A percentile compares a stretch with the other conserved stretches of the same genome.
Evolutionary conservation across 1,140 invertebrate genomes (phyloP).

Genomic region (Eubasilissa regina): DNA sequence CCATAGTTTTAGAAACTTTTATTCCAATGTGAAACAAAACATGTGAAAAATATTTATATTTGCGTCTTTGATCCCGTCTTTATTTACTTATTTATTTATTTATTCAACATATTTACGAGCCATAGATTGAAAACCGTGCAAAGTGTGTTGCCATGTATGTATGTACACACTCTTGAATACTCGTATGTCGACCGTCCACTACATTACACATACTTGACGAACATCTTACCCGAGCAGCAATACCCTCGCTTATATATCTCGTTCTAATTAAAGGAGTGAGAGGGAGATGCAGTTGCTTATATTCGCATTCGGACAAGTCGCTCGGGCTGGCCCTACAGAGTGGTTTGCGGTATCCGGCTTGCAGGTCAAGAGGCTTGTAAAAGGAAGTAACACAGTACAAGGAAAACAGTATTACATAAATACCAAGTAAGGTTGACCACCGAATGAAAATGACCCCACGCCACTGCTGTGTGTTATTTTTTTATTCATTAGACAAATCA

Average conservation of each 20-base stretch:
- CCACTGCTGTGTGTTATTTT: too few relatives aligned
- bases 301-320: conserved; percentile 22
- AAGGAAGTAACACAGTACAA: neutral
- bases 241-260: neutral
- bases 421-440: too few relatives aligned
- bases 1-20: too few relatives aligned
- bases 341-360: conserved; percentile 44
- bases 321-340: conserved; percentile 3
- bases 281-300: neutral
- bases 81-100: neutral
- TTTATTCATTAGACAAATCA: too few relatives aligned
- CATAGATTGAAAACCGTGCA: neutral
- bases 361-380: conserved; percentile 52
- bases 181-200: conserved; percentile 19
- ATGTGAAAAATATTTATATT: too few relatives aligned
- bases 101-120: neutral
- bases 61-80: too few relatives aligned
- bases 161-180: too few relatives aligned
- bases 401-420: too few relatives aligned
- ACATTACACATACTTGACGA: conserved; percentile 22
- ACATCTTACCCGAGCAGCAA: neutral
- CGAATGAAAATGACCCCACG: too few relatives aligned
- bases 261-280: neutral
- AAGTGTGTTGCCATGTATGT: conserved; percentile 34
- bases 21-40: too few relatives aligned